These are phyloP conservation scores for Hydra vulgaris DNA, from an alignment of 30 jellyfish, hydroid and myxozoan species.

Conservation along the genomic window DNA sequence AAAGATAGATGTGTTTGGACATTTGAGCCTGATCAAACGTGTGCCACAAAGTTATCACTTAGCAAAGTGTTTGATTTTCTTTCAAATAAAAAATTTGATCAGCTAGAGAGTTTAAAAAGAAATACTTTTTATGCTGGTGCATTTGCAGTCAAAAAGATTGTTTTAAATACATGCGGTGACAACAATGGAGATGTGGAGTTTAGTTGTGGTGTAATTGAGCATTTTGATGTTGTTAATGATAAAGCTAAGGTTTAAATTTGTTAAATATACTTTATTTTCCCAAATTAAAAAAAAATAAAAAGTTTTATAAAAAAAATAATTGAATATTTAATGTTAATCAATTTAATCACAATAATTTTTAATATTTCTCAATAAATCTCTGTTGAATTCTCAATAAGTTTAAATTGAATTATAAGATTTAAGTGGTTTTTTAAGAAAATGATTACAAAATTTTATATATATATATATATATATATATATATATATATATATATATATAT, in stretches of 20 bases:
- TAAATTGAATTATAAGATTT: no score
- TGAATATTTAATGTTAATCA: no score
- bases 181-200: constrained; percentile 8
- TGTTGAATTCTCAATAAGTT: no score
- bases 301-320: no score
- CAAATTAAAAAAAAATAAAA: no score
- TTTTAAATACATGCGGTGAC: constrained; percentile 2
- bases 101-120: not conserved
- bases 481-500: no score
- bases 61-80: not conserved
- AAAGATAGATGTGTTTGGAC: constrained; percentile 4
- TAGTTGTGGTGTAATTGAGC: not conserved
- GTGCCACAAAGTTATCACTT: constrained; percentile 1
- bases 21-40: not conserved
- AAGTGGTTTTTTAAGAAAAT: no score
- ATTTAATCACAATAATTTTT: no score
- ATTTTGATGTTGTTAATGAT: constrained; percentile 7
- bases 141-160: not conserved
- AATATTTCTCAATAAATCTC: no score
- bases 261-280: no score
- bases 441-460: no score
- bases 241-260: constrained; percentile 13
- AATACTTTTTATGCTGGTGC: not conserved
- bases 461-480: no score
- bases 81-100: not conserved